Conservation (phyloP, 2,113 vertebrate genomes). For the Syrrhaptes paradoxus region DNA sequence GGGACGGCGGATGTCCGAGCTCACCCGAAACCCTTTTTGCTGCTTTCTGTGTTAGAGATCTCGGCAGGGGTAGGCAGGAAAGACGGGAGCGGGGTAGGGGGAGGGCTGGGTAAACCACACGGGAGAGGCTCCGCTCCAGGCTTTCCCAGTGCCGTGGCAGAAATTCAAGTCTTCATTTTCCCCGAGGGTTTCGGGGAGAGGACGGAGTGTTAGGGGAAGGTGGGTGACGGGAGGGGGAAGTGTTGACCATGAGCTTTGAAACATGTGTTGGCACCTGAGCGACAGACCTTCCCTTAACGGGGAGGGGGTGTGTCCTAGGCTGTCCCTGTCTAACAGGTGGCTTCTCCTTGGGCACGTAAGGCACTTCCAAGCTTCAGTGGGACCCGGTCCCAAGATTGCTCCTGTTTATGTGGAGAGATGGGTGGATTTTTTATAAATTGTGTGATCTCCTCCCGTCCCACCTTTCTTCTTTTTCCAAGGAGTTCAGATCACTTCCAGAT, state of each 20-base stretch:
- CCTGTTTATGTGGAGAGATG: neutral
- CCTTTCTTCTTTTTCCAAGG: neutral
- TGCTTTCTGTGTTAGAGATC: neutral
- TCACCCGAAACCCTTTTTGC: neutral
- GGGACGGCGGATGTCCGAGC: neutral
- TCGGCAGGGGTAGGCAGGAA: neutral
- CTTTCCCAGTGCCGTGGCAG: neutral
- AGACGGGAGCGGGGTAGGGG: neutral
- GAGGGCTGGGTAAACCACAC: neutral
- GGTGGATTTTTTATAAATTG: neutral
- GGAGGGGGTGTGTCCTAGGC: neutral
- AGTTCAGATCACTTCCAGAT: neutral
- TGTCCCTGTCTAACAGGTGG: neutral
- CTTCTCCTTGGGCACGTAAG: neutral
- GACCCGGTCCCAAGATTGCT: neutral
- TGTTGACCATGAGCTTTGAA: neutral
- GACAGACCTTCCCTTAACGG: fast-evolving
- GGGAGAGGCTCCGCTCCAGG: neutral
- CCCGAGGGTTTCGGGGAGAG: neutral
- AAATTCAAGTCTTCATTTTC: neutral
- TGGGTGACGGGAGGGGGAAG: neutral
- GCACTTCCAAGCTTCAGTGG: neutral
- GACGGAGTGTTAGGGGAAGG: neutral
- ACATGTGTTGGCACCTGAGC: neutral
- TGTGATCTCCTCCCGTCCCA: neutral